Conservation (phyloP, 2,888 invertebrate species). For the Microctonus hyperodae region DNA sequence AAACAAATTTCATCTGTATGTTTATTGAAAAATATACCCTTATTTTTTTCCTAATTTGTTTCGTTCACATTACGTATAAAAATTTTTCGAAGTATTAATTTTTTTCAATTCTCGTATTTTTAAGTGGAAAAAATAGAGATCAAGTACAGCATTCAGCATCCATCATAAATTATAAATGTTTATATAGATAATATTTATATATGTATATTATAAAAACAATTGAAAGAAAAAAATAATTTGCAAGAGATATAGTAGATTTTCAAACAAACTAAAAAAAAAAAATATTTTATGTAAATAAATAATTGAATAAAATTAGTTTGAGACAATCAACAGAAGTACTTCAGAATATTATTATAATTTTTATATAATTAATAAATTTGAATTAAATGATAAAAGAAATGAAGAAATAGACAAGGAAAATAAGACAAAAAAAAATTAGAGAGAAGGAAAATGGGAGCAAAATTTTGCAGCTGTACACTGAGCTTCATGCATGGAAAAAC, state of each 20-base stretch:
- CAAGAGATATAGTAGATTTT: too few relatives aligned
- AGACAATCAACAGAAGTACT: too few relatives aligned
- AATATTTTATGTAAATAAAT: too few relatives aligned
- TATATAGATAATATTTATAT: conserved; percentile 24
- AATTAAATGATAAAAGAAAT: conserved; percentile 34
- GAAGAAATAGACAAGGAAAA: conserved; percentile 13
- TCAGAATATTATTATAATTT: too few relatives aligned
- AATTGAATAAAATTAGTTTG: too few relatives aligned
- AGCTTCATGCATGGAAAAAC: conserved; percentile 62
- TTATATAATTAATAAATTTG: neutral
- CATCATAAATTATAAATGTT: conserved; percentile 53
- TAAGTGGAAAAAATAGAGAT: conserved; percentile 36
- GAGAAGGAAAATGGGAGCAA: conserved; percentile 52
- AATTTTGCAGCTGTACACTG: conserved; percentile 62
- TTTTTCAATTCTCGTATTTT: conserved; percentile 23
- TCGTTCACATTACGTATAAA: conserved; percentile 23
- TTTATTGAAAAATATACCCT: too few relatives aligned
- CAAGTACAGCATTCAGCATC: conserved; percentile 58
- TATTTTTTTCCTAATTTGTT: neutral
- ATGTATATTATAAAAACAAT: neutral
- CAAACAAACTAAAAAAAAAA: too few relatives aligned
- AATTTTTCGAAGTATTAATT: too few relatives aligned
- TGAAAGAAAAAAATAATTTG: conserved; percentile 4
- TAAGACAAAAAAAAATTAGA: neutral
- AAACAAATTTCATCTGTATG: conserved; percentile 26